Percentiles rank a stretch among this genome's conserved stretches.
These are phyloP conservation scores for Steatocranus sp. DNA, from an alignment of 2,797 vertebrate species.

Conservation along the genomic window DNA sequence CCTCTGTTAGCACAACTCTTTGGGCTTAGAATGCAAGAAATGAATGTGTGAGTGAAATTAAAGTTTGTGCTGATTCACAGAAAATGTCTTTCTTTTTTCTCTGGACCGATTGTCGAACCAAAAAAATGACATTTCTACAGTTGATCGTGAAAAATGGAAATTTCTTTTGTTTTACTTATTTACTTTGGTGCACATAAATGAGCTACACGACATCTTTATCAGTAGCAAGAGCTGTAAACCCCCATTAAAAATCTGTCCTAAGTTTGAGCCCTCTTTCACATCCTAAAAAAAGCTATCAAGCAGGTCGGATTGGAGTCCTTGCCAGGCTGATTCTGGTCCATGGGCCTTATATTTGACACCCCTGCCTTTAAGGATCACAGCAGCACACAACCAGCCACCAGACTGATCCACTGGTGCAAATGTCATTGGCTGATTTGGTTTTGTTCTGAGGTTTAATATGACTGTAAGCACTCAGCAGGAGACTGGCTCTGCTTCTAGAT, in stretches of 20 bases:
- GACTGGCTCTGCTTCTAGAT: neutral
- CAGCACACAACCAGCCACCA: neutral
- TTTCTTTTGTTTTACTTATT: neutral
- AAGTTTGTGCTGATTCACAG: neutral
- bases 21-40: neutral
- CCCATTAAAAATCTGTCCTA: neutral
- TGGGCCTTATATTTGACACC: neutral
- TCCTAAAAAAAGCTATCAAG: neutral
- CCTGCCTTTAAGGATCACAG: neutral
- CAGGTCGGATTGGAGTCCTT: neutral
- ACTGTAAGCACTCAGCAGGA: neutral
- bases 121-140: neutral
- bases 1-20: neutral
- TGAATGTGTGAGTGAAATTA: neutral
- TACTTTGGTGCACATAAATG: neutral
- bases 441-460: neutral
- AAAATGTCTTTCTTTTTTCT: neutral
- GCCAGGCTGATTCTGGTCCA: neutral
- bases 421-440: neutral
- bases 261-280: neutral
- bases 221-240: neutral
- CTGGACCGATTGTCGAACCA: accelerated
- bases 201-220: accelerated
- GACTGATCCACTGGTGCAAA: neutral
- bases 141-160: neutral